A percentile compares a stretch with the other conserved stretches of the same genome.
Evolutionary conservation across 2,888 invertebrate genomes (phyloP).

Genomic region (Euphydryas editha): DNA sequence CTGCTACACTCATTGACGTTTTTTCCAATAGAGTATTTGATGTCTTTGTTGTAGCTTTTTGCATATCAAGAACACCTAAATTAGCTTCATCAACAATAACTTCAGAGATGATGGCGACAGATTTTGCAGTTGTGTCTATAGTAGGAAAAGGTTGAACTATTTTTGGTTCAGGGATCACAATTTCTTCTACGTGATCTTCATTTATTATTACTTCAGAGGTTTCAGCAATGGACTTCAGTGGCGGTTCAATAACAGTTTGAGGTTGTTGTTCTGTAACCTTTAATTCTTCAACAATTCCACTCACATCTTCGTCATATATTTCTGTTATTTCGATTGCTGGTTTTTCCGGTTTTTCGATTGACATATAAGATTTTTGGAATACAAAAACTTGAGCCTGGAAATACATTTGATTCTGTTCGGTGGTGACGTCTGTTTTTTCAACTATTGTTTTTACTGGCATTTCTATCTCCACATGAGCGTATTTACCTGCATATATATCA

Average conservation of each 20-base stretch:
- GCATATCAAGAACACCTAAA: slow-evolving; percentile 31
- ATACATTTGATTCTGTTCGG: slow-evolving; percentile 36
- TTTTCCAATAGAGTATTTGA: slow-evolving; percentile 15
- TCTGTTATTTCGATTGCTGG: slow-evolving; percentile 37
- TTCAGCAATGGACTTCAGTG: slow-evolving; percentile 46
- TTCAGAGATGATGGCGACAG: slow-evolving; percentile 45
- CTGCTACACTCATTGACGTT: slow-evolving; percentile 20
- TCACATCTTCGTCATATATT: slow-evolving; percentile 41
- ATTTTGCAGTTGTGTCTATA: slow-evolving; percentile 41
- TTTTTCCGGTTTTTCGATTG: slow-evolving; percentile 31
- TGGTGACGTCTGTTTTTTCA: slow-evolving; percentile 41
- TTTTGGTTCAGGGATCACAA: slow-evolving; percentile 45
- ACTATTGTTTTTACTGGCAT: slow-evolving; percentile 45
- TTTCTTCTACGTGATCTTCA: slow-evolving; percentile 44
- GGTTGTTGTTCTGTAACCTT: slow-evolving; percentile 42
- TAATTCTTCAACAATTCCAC: slow-evolving; percentile 42
- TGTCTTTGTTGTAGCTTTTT: slow-evolving; percentile 17
- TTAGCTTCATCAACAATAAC: slow-evolving; percentile 37
- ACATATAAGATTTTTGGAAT: slow-evolving; percentile 16
- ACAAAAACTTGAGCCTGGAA: slow-evolving; percentile 23
- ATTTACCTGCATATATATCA: slow-evolving; percentile 26
- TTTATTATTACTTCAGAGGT: slow-evolving; percentile 46
- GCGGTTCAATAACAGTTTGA: slow-evolving; percentile 44
- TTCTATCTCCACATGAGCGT: slow-evolving; percentile 33
- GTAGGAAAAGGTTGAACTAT: slow-evolving; percentile 10